Base-by-base conservation (phyloP, 35 echinoderm and acorn worm species). In the Apostichopus japonicus region DNA sequence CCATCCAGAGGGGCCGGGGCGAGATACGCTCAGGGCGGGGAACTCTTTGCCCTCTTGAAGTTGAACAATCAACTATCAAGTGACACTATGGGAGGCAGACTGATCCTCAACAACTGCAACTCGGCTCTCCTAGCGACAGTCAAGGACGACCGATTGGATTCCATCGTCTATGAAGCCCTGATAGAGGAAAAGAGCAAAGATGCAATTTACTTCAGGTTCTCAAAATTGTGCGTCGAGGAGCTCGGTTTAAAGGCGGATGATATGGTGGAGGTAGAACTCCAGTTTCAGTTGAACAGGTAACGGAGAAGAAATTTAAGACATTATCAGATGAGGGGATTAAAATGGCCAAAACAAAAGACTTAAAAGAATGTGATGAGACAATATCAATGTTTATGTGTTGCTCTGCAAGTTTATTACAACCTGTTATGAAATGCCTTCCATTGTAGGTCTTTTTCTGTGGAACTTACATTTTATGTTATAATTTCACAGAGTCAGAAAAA, bases 281-380 rank as follows among this genome's bases (percentile, higher is more conserved):
- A 99, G 86, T 99, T 99, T 72, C 97, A 99, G 90, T 80, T 99
- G 10, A 99, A 96, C 76, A 93, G 97, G 97, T 96, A 24, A 56
- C 2, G 93, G 51, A 53, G 54, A 23, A 1, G n/a, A 75, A 13
- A 61, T 13, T 44, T 44, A 44, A 44, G 33, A 44, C 33, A 44
- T 44, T 44, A 3, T 44, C 4, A 44, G 33, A 44, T 44, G 33
- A 44, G 33, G 3, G 33, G 2, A 44, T 44, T 44, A 44, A 44
- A 44, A 44, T 44, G 33, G 33, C 4, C 2, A 44, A 44, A 44
- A 44, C 33, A 44, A 44, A 44, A 4, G 33, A 44, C 33, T 44
- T 44, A 44, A 44, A 44, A 44, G 33, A 44, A 44, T 1, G 33
- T 44, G 33, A 44, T 44, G 33, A 44, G 33, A 44, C 2, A 61